Evolutionary conservation across 2,888 invertebrate species (phyloP).

Genomic region (Erebia palarica): DNA sequence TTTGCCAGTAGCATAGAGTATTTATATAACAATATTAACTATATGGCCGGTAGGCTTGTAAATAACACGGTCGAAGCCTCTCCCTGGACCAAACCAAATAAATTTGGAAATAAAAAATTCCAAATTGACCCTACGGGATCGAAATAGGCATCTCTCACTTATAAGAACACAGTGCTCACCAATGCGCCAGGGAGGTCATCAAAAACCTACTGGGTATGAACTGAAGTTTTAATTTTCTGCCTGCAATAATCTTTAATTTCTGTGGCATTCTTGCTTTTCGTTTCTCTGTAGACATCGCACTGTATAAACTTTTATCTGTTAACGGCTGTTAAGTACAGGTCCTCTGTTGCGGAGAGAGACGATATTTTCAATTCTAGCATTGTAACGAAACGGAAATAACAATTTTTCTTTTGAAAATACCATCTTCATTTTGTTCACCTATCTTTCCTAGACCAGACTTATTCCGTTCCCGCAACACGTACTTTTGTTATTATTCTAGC

Average conservation of each 20-base stretch:
- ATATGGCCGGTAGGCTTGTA: too few species aligned
- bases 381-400: slow-evolving; percentile 18
- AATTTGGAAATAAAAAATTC: too few species aligned
- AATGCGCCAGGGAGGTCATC: too few species aligned
- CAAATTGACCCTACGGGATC: too few species aligned
- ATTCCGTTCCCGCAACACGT: slow-evolving; percentile 10
- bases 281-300: not conserved
- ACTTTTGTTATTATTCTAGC: slow-evolving; percentile 19
- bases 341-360: slow-evolving; percentile 1
- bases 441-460: slow-evolving; percentile 13
- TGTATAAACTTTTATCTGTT: slow-evolving; percentile 4
- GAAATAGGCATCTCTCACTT: too few species aligned
- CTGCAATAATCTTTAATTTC: not conserved
- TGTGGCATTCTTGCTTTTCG: not conserved
- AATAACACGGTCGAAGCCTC: too few species aligned
- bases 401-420: slow-evolving; percentile 17
- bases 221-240: not conserved
- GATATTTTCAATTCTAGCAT: slow-evolving; percentile 15
- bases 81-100: too few species aligned
- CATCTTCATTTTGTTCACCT: slow-evolving; percentile 15
- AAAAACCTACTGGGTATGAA: too few species aligned
- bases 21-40: too few species aligned
- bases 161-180: too few species aligned
- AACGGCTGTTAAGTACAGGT: slow-evolving; percentile 1
- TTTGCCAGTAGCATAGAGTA: too few species aligned